A percentile compares a stretch with the other conserved stretches of the same genome.
Conservation (phyloP, 2,888 invertebrate genomes). For the Drosophila histrio region DNA sequence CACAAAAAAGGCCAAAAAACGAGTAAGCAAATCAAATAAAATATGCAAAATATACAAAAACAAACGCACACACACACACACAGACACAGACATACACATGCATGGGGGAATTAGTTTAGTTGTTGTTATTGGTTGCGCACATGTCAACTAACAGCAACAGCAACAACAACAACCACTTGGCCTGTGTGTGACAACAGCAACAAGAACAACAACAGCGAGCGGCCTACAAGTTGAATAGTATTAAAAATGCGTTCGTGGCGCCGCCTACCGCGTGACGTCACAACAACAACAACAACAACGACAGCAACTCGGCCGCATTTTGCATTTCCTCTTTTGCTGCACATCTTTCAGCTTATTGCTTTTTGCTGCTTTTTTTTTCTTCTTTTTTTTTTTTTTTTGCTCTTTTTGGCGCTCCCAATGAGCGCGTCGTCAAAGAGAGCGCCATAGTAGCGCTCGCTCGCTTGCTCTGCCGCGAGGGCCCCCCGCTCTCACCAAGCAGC, state of each 20-base stretch:
- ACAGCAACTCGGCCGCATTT: conserved; percentile 43
- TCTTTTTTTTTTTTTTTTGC: conserved; percentile 25
- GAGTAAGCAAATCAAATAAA: conserved; percentile 72
- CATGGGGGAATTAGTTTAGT: conserved; percentile 63
- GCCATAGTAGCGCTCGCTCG: conserved; percentile 36
- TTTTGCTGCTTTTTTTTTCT: conserved; percentile 23
- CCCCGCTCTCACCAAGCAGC: conserved; percentile 33
- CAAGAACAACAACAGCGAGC: conserved; percentile 21
- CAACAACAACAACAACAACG: conserved; percentile 24
- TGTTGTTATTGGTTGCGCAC: conserved; percentile 76
- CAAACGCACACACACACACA: conserved; percentile 41
- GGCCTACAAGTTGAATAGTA: conserved; percentile 55
- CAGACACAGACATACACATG: conserved; percentile 9
- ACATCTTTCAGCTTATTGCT: conserved; percentile 54
- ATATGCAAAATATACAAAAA: conserved; percentile 78
- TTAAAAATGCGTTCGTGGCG: conserved; percentile 79
- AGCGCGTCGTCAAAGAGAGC: conserved; percentile 58
- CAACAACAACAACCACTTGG: conserved; percentile 43
- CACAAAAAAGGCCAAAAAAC: conserved; percentile 65
- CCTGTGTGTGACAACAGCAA: conserved; percentile 20
- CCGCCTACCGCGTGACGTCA: conserved; percentile 79
- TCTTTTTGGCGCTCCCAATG: conserved; percentile 55
- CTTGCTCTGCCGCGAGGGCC: conserved; percentile 28
- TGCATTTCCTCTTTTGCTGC: conserved; percentile 70
- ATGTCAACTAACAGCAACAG: conserved; percentile 46